Percentiles rank a stretch among this genome's conserved stretches.
Evolutionary conservation across 2,113 vertebrate species (phyloP).

Genomic region (Gallinago jamesoni): DNA sequence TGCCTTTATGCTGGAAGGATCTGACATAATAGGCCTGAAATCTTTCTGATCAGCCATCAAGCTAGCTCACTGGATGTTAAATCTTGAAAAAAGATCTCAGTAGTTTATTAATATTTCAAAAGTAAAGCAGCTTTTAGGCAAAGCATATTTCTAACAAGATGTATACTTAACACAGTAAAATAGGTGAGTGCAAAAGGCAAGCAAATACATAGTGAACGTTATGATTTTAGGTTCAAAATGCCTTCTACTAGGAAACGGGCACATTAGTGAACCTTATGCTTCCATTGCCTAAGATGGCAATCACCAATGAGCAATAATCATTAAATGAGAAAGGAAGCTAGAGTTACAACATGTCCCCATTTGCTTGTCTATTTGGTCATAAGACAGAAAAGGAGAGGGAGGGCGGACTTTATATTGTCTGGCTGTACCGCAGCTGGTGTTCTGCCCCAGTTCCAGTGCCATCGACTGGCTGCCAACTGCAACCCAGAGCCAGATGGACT

Average conservation of each 20-base stretch:
- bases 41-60: neutral
- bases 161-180: neutral
- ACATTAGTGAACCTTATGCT: neutral
- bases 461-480: neutral
- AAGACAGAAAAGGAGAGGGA: neutral
- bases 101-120: conserved; percentile 16
- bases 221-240: neutral
- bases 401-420: neutral
- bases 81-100: neutral
- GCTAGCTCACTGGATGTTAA: neutral
- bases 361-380: neutral
- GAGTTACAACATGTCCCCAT: neutral
- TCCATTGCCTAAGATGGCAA: neutral
- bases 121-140: neutral
- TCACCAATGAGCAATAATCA: neutral
- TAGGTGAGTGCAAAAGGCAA: neutral
- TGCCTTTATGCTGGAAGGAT: neutral
- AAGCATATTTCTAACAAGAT: neutral
- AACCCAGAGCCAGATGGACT: neutral
- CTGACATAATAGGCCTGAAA: neutral
- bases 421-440: neutral
- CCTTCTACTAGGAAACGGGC: neutral
- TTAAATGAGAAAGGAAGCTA: neutral
- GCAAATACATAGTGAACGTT: neutral
- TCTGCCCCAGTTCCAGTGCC: neutral